These are phyloP conservation scores for Magallana ariakensis DNA, from an alignment of 1,140 invertebrate genomes.

Conservation along the genomic window DNA sequence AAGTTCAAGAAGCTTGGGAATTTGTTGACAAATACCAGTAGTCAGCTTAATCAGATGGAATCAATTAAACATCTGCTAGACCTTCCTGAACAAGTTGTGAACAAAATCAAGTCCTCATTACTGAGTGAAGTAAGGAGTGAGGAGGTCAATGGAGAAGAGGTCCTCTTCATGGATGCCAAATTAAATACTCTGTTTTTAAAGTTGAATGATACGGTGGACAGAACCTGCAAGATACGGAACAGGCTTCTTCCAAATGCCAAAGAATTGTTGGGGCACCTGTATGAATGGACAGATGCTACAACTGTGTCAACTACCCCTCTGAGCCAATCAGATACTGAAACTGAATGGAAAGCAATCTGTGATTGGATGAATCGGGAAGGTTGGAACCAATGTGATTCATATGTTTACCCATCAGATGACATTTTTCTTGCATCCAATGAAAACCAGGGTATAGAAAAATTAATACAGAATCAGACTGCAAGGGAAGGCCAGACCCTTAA, in stretches of 20 bases:
- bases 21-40: neutral
- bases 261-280: neutral
- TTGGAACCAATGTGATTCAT: neutral
- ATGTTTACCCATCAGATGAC: neutral
- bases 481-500: neutral
- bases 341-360: neutral
- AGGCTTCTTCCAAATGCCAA: neutral
- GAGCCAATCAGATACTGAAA: neutral
- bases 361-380: neutral
- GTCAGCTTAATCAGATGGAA: neutral
- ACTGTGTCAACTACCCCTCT: neutral
- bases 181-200: neutral
- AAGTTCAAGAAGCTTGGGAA: neutral
- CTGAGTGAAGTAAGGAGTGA: neutral
- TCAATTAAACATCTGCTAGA: neutral
- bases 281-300: neutral
- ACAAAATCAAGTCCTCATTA: neutral
- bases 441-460: neutral
- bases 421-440: neutral
- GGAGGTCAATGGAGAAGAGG: neutral
- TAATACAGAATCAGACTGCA: neutral
- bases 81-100: neutral
- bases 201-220: neutral
- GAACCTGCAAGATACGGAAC: neutral
- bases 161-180: slow-evolving; percentile 3